A percentile compares a stretch with the other conserved stretches of the same genome.
These are phyloP conservation scores for Agrotis exclamationis DNA, from an alignment of 2,888 invertebrate species.

Conservation along the genomic window DNA sequence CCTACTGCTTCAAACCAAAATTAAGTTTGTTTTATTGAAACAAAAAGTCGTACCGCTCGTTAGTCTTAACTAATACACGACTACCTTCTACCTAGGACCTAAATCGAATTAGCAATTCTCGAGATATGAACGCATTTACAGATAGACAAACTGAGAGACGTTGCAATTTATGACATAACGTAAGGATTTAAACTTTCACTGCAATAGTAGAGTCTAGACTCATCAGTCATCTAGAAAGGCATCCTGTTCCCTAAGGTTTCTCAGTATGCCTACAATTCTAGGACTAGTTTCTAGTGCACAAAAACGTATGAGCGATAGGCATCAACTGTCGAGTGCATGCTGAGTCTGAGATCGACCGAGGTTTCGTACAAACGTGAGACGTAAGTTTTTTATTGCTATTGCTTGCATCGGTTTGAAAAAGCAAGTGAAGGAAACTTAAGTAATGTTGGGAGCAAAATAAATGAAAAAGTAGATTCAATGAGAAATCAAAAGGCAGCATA, in stretches of 20 bases:
- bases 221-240: constrained; percentile 23
- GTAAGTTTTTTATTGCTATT: constrained; percentile 15
- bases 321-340: constrained; percentile 38
- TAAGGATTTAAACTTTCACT: constrained; percentile 34
- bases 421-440: not conserved
- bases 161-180: not conserved
- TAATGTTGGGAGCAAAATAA: not conserved
- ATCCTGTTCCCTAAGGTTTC: constrained; percentile 37
- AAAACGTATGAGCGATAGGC: constrained; percentile 45
- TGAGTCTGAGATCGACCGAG: constrained; percentile 17
- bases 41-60: not conserved
- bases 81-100: too few relatives aligned
- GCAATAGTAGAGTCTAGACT: constrained; percentile 8
- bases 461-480: too few relatives aligned
- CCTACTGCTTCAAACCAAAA: too few relatives aligned
- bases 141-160: not conserved
- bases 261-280: constrained; percentile 27
- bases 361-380: constrained; percentile 44
- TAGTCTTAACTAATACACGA: not conserved
- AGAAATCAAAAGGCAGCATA: too few relatives aligned
- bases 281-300: constrained; percentile 35
- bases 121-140: not conserved
- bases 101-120: not conserved
- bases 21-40: not conserved
- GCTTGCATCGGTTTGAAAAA: not conserved